These are phyloP conservation scores for Grammomys dolichurus DNA, from an alignment of 2,113 vertebrate genomes.

Conservation along the genomic window DNA sequence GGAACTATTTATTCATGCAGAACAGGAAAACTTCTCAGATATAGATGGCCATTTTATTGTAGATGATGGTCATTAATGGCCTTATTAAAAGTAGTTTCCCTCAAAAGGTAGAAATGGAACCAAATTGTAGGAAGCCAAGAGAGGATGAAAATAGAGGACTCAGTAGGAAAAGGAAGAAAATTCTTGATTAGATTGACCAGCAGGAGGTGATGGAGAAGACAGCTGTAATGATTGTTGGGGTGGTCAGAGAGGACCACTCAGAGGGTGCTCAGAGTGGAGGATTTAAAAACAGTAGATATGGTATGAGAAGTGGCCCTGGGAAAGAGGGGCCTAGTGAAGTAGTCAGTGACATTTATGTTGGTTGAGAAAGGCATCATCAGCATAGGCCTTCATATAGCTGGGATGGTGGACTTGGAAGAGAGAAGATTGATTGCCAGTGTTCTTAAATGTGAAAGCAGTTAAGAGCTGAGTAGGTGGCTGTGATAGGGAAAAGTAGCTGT, in stretches of 20 bases:
- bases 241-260: neutral
- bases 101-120: conserved; percentile 42
- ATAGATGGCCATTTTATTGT: neutral
- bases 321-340: neutral
- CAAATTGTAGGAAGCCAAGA: neutral
- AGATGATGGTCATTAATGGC: neutral
- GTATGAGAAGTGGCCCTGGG: neutral
- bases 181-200: neutral
- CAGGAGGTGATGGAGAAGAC: neutral
- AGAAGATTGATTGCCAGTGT: neutral
- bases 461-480: neutral
- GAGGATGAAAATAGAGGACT: neutral
- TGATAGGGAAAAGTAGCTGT: neutral
- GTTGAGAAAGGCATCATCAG: neutral
- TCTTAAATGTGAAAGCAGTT: neutral
- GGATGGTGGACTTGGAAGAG: neutral
- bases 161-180: neutral
- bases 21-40: conserved; percentile 9
- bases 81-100: neutral
- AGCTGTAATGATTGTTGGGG: neutral
- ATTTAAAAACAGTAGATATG: neutral
- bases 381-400: neutral
- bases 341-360: neutral
- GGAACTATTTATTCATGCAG: neutral
- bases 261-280: neutral